Conservation (phyloP, 2,888 invertebrate species). For the Limnephilus auricula region DNA sequence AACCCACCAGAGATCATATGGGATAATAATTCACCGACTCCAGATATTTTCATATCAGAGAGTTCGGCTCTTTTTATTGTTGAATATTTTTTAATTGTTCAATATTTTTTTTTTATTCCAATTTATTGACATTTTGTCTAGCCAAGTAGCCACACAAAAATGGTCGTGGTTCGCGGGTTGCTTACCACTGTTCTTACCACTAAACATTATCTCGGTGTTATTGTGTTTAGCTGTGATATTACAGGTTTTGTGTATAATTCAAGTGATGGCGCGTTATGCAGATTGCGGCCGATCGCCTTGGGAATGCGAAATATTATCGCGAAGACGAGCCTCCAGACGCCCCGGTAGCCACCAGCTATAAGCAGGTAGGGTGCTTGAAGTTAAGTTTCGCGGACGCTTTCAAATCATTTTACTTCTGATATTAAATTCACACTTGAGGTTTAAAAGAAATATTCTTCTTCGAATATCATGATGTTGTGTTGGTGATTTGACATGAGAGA, state of each 20-base stretch:
- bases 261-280: constrained; percentile 25
- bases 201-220: not conserved
- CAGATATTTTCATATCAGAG: too few species aligned
- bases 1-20: too few species aligned
- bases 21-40: too few species aligned
- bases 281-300: constrained; percentile 44
- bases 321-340: constrained; percentile 30
- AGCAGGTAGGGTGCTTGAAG: not conserved
- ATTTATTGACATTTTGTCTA: too few species aligned
- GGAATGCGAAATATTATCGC: not conserved
- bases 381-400: not conserved
- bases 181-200: not conserved
- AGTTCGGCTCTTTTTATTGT: too few species aligned
- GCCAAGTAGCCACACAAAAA: too few species aligned
- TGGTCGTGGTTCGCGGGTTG: not conserved
- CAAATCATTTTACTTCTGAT: not conserved
- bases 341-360: too few species aligned
- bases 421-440: not conserved
- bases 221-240: constrained; percentile 34
- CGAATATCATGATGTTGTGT: too few species aligned
- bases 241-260: constrained; percentile 45
- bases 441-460: too few species aligned
- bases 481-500: too few species aligned
- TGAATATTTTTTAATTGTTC: too few species aligned
- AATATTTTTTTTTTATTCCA: too few species aligned